A percentile compares a stretch with the other conserved stretches of the same genome.
These are phyloP conservation scores for Brachionus plicatilis DNA, from an alignment of 1,140 invertebrate species.

Conservation along the genomic window DNA sequence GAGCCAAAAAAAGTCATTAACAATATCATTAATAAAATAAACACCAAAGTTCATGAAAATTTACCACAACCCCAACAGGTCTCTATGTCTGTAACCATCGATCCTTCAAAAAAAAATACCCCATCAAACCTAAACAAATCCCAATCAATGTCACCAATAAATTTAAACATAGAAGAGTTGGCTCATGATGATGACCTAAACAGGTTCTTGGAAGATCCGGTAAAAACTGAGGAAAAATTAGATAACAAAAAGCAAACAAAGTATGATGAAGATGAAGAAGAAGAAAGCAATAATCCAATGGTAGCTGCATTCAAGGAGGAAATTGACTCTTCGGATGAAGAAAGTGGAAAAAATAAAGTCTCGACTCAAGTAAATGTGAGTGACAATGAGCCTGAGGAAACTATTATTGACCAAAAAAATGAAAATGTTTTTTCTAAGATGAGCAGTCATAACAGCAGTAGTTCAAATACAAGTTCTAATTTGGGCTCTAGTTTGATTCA, in stretches of 20 bases:
- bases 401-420: background rate
- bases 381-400: background rate
- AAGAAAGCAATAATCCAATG: slow-evolving; percentile 43
- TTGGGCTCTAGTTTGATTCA: background rate
- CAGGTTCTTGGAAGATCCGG: background rate
- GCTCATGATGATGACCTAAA: background rate
- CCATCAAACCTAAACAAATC: background rate
- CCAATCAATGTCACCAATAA: background rate
- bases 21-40: slow-evolving; percentile 34
- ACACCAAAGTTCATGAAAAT: background rate
- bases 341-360: background rate
- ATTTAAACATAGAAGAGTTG: slow-evolving; percentile 6
- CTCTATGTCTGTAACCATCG: slow-evolving; percentile 34
- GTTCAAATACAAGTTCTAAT: background rate
- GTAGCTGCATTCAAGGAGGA: slow-evolving; percentile 45
- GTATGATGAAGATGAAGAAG: slow-evolving; percentile 7
- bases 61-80: background rate
- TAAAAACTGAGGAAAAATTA: background rate
- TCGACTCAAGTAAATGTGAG: background rate
- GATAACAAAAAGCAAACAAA: background rate
- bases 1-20: slow-evolving; percentile 4
- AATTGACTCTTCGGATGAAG: slow-evolving; percentile 43
- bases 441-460: slow-evolving; percentile 18
- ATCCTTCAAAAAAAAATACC: background rate
- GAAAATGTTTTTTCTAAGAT: background rate